Conservation (phyloP, 1,140 invertebrate species). For the Rhizoglyphus robini region DNA sequence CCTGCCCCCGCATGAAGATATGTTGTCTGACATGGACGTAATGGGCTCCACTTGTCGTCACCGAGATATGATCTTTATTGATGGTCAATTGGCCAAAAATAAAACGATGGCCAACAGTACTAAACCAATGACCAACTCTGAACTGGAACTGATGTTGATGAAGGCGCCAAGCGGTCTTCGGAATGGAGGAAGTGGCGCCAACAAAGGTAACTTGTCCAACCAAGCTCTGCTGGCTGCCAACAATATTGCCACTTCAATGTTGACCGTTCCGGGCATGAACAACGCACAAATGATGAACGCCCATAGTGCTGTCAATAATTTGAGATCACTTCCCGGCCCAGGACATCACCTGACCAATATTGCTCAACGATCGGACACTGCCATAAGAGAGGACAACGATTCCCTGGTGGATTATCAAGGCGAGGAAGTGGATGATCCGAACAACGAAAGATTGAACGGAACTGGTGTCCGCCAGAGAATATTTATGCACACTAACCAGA, state of each 20-base stretch:
- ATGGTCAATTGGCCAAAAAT: slow-evolving; percentile 22
- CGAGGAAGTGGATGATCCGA: neutral
- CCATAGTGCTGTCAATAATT: neutral
- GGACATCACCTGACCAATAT: neutral
- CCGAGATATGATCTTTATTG: slow-evolving; percentile 22
- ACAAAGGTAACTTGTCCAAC: neutral
- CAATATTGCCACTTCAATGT: neutral
- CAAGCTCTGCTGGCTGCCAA: neutral
- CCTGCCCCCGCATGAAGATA: slow-evolving; percentile 24
- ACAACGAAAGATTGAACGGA: too few species aligned
- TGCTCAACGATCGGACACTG: neutral
- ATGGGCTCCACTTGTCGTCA: neutral
- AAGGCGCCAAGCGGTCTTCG: slow-evolving; percentile 82
- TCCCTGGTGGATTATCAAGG: neutral
- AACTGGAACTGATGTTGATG: slow-evolving; percentile 65
- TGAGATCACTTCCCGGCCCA: neutral
- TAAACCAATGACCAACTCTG: slow-evolving; percentile 47
- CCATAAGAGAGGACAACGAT: neutral
- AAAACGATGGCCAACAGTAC: slow-evolving; percentile 60
- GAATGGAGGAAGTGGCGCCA: slow-evolving; percentile 46
- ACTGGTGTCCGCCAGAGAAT: too few species aligned
- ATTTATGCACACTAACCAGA: neutral
- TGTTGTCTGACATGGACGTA: slow-evolving; percentile 46
- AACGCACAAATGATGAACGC: neutral
- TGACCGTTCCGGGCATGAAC: neutral